Percentiles rank a stretch among this genome's conserved stretches.
These are phyloP conservation scores for Prosopocoilus inquinatus DNA, from an alignment of 2,888 invertebrate species.

Conservation along the genomic window DNA sequence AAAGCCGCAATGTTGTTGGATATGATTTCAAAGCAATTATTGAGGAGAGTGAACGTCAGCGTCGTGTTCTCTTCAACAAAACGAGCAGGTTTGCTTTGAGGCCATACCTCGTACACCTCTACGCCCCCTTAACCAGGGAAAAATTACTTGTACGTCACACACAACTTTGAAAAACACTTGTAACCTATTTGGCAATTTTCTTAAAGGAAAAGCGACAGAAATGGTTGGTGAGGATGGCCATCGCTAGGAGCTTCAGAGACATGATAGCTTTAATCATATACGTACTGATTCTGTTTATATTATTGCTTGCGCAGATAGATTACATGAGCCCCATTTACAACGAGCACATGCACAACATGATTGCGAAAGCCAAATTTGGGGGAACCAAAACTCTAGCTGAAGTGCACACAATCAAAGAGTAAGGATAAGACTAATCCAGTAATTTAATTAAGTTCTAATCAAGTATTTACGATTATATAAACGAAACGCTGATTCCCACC, in stretches of 20 bases:
- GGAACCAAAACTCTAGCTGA: conserved; percentile 1
- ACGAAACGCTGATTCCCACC: conserved; percentile 17
- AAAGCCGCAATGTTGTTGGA: not conserved
- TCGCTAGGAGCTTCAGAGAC: conserved; percentile 20
- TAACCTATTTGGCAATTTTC: not conserved
- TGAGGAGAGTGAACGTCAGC: conserved; percentile 23
- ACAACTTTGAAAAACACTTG: not conserved
- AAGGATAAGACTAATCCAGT: not conserved
- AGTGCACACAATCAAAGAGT: conserved; percentile 8
- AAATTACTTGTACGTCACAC: not conserved
- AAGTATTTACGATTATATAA: conserved; percentile 22
- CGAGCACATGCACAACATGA: conserved; percentile 12
- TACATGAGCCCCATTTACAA: conserved; percentile 6
- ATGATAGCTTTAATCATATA: conserved; percentile 23
- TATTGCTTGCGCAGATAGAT: conserved; percentile 19
- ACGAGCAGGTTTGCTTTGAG: conserved; percentile 20
- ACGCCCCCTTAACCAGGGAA: conserved; percentile 13
- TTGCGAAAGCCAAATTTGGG: conserved; percentile 7
- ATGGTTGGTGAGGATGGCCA: conserved; percentile 4
- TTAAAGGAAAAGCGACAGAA: conserved; percentile 11
- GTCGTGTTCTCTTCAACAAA: conserved; percentile 19
- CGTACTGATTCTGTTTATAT: conserved; percentile 19
- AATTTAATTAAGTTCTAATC: not conserved
- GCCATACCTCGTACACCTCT: conserved; percentile 23
- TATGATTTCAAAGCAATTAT: conserved; percentile 19